A percentile compares a stretch with the other conserved stretches of the same genome.
These are phyloP conservation scores for Gastrophryne carolinensis DNA, from an alignment of 2,797 vertebrate genomes.

Conservation along the genomic window DNA sequence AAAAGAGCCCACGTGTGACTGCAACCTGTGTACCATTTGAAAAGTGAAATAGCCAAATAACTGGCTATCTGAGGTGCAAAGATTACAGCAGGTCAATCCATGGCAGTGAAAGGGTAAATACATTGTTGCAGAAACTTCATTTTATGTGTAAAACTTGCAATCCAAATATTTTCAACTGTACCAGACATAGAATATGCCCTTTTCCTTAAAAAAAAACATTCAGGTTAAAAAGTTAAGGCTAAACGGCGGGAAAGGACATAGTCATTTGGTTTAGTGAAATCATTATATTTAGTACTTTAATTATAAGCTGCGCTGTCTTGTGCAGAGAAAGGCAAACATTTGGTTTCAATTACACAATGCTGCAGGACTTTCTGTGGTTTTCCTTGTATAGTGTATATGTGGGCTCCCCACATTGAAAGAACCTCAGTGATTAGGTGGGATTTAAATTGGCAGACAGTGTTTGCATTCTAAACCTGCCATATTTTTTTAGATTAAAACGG, in stretches of 20 bases:
- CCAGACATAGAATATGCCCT: background rate
- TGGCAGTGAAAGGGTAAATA: background rate
- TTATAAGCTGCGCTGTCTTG: slow-evolving; percentile 61
- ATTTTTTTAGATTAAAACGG: slow-evolving; percentile 47
- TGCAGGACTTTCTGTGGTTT: slow-evolving; percentile 48
- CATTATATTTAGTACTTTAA: slow-evolving; percentile 68
- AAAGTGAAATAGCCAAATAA: too few relatives aligned
- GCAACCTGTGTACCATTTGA: too few relatives aligned
- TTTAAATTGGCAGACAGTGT: slow-evolving; percentile 50
- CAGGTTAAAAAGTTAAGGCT: slow-evolving; percentile 32
- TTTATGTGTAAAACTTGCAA: background rate
- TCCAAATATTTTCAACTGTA: background rate
- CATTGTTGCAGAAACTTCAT: background rate
- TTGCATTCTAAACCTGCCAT: slow-evolving; percentile 42
- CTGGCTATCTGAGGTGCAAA: background rate
- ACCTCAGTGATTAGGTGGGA: slow-evolving; percentile 51
- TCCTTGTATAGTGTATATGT: slow-evolving; percentile 55
- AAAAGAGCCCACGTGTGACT: too few relatives aligned
- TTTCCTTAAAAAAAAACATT: slow-evolving; percentile 10
- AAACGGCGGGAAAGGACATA: slow-evolving; percentile 52
- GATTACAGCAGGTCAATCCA: background rate
- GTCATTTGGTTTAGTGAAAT: slow-evolving; percentile 67
- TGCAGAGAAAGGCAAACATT: slow-evolving; percentile 64
- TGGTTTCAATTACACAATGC: slow-evolving; percentile 56
- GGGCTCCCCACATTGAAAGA: slow-evolving; percentile 50